phyloP scores from a whole-genome alignment of 2,888 invertebrate genomes.

The Polydrusus cervinus region DNA sequence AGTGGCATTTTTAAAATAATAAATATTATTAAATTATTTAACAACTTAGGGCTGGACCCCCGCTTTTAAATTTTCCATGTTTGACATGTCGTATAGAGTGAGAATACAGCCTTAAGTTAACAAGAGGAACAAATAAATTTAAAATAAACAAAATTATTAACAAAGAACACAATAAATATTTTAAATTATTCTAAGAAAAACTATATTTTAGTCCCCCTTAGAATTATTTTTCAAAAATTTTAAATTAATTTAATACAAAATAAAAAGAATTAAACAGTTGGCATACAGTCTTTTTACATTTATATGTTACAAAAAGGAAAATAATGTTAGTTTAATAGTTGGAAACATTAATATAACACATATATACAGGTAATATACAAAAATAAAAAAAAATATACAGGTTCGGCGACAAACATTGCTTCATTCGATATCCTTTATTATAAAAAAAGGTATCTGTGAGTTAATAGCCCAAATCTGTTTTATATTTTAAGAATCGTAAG shows the following conservation, averaged over 20 bases:
- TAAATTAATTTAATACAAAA: background rate
- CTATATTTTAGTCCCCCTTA: background rate
- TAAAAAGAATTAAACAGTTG: conserved; percentile 45
- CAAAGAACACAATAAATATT: conserved; percentile 30
- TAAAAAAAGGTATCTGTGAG: background rate
- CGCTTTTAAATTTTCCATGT: conserved; percentile 29
- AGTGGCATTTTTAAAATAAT: conserved; percentile 12
- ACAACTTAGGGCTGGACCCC: conserved; percentile 32
- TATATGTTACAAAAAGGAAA: conserved; percentile 60
- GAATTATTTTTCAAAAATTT: conserved; percentile 8
- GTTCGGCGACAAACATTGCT: background rate
- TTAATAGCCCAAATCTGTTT: too few relatives aligned
- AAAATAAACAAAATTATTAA: conserved; percentile 43
- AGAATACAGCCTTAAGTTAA: conserved; percentile 40
- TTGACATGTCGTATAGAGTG: conserved; percentile 6
- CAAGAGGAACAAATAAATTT: conserved; percentile 31
- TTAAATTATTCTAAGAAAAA: background rate
- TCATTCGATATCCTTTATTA: background rate
- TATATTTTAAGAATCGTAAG: too few relatives aligned
- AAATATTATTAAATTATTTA: conserved; percentile 7
- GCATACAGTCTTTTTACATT: conserved; percentile 64
- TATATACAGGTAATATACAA: conserved; percentile 65
- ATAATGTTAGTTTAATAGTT: conserved; percentile 54
- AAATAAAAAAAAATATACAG: conserved; percentile 55
- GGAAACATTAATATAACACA: conserved; percentile 65